Conservation (phyloP, 2,797 vertebrate species). For the Acanthornis magna region DNA sequence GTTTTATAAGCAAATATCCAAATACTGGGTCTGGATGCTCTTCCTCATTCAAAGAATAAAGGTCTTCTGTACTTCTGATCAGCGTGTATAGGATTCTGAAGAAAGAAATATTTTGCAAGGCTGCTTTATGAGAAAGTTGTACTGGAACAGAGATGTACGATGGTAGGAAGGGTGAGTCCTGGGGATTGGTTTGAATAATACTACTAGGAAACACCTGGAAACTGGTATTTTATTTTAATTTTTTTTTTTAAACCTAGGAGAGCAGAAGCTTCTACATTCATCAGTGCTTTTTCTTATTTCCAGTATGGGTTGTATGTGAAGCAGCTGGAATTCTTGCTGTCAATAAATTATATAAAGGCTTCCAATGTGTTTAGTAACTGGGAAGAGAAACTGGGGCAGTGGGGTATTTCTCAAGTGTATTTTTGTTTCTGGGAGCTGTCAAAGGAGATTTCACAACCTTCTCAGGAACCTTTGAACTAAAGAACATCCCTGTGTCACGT, state of each 20-base stretch:
- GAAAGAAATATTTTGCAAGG: conserved; percentile 43
- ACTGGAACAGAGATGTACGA: conserved; percentile 5
- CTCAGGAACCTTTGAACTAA: conserved; percentile 29
- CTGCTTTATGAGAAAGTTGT: conserved; percentile 40
- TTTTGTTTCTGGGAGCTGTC: conserved; percentile 54
- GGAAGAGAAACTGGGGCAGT: conserved; percentile 34
- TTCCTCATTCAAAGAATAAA: conserved; percentile 23
- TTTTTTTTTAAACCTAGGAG: not conserved
- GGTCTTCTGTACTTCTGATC: conserved; percentile 31
- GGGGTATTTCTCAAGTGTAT: conserved; percentile 49
- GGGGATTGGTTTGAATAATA: not conserved
- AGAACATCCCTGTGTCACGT: not conserved
- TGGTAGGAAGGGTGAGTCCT: conserved; percentile 55
- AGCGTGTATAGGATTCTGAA: conserved; percentile 40
- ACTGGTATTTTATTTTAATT: not conserved
- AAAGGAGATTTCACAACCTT: conserved; percentile 51
- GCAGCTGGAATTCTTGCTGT: not conserved
- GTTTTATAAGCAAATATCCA: not conserved
- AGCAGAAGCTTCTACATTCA: not conserved
- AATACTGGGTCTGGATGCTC: not conserved
- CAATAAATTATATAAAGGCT: not conserved
- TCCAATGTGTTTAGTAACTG: not conserved
- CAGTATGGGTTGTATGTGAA: not conserved
- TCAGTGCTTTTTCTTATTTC: not conserved
- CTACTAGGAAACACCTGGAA: not conserved